Base-by-base conservation (phyloP, 2,113 vertebrate species). In the Cheirogaleus medius region DNA sequence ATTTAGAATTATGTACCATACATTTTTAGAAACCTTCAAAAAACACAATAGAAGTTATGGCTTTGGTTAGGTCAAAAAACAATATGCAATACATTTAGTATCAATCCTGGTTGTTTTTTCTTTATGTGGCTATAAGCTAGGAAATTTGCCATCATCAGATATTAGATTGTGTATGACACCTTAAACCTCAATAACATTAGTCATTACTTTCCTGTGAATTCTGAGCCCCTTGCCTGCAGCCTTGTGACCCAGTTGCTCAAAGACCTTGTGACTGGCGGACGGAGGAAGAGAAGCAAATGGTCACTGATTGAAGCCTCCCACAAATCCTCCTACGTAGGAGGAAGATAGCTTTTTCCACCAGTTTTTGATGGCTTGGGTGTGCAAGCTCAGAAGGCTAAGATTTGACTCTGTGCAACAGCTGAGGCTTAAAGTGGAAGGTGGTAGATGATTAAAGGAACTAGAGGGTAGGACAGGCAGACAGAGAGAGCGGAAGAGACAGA, bases 131-230 rank as follows among this genome's bases (percentile, higher is more conserved):
- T 8, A 27, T 49, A 86, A 73, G 21, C 69, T 56, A 44, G 68
- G 66, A 76, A 25, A 29, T 63, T 88, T 85, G 44, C 58, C 44
- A 10, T 93, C 3, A 52, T 64, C 42, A 78, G 54, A 60, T 39
- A 54, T 85, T 74, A 64, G 21, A 69, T 9, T 34, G n/a, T 29
- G 10, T 64, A 34, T 27, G 27, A 85, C 37, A 29, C 71, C 73
- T 91, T 93, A 77, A 80, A 89, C 44, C 49, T 76, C 83, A 80
- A 12, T 76, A 68, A 58, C n/a, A 42, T 69, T 64, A 64, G 81
- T 78, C 80, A 85, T 96, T 74, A 76, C 71, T 85, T 87, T 93
- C 27, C 27, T 27, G 49, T 88, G 84, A 77, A n/a, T 94, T 89
- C 76, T n/a, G 73, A 90, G 82, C 73, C 74, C 54, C 17, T 94